Percentiles rank a stretch among this genome's conserved stretches.
Evolutionary conservation across 2,113 vertebrate species (phyloP).

Genomic region (Xyrauchen texanus): DNA sequence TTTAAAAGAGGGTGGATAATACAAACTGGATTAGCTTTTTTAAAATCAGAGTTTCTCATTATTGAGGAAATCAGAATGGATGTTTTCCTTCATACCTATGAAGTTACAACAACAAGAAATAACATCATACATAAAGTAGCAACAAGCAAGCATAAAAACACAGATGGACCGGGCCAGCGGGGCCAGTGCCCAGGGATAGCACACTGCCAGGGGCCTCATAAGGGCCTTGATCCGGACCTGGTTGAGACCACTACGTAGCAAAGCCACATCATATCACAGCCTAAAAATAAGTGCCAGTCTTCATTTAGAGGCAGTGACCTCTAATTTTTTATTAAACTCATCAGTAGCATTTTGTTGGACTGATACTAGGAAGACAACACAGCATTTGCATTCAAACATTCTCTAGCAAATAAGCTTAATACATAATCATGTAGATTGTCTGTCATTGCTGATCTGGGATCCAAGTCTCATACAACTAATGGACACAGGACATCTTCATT

Average conservation of each 20-base stretch:
- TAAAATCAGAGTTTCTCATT: constrained; percentile 23
- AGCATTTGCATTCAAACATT: constrained; percentile 59
- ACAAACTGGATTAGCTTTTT: background rate
- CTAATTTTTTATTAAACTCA: constrained; percentile 44
- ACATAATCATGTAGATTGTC: constrained; percentile 76
- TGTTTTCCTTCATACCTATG: constrained; percentile 25
- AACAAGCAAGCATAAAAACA: constrained; percentile 13
- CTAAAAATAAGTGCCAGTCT: constrained; percentile 16
- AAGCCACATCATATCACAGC: background rate
- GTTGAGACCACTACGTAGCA: too few relatives aligned
- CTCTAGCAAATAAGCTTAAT: constrained; percentile 64
- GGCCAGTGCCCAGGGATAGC: too few relatives aligned
- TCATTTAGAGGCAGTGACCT: background rate
- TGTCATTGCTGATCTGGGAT: constrained; percentile 76
- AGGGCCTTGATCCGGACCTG: too few relatives aligned
- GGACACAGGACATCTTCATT: constrained; percentile 74
- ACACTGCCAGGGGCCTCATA: too few relatives aligned
- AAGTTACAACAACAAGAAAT: background rate
- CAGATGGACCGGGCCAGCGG: too few relatives aligned
- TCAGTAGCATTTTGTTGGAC: constrained; percentile 39
- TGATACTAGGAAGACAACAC: constrained; percentile 56
- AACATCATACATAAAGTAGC: constrained; percentile 7
- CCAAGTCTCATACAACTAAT: constrained; percentile 67
- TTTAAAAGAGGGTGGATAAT: background rate
- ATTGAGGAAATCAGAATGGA: constrained; percentile 17